Evolutionary conservation across 2,113 vertebrate genomes (phyloP), one percentile per base, ranked within the genome.

Genomic region (Cheilinus undulatus): DNA sequence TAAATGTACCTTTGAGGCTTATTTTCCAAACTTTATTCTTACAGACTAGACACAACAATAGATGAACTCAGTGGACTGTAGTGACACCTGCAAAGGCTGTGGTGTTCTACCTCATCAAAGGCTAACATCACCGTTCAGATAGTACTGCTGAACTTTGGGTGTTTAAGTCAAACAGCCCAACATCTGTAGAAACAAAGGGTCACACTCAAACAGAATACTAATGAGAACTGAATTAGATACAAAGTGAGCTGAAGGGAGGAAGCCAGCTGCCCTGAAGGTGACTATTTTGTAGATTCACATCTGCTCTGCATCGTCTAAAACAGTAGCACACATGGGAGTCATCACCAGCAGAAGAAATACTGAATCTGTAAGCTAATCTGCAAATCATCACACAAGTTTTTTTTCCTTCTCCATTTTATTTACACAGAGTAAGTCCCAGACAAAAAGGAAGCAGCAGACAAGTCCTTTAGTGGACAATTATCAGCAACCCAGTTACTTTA

Each of bases 101-200:
- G 56, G 75, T 5, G 17, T 30, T 27, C n/a, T 24, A 43, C 6
- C 49, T 63, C 48, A 53, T 59, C 15, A 36, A 50, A 34, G 27
- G 46, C 53, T 45, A 60, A 63, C 30, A 69, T 70, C 57, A 46
- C 36, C 52, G 76, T 78, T 84, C 73, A 19, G 46, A 51, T 82
- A 64, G 15, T 28, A 45, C 52, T 2, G 7, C 40, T 82, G 69
- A 69, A 77, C 86, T 76, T 57, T 57, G 50, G 63, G 58, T 30
- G 13, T 42, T 80, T 60, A 52, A 61, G 69, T 50, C 69, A 64
- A 71, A 40, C 38, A 14, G n/a, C 15, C 3, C 24, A 65, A 84
- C 82, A 88, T 75, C 74, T 76, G 77, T 59, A 80, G 59, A 66
- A 83, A 76, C 64, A 73, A 67, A 68, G 67, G 68, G 76, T 72